A percentile compares a stretch with the other conserved stretches of the same genome.
Conservation (phyloP, 2,113 vertebrate species). For the Rhea americana region DNA sequence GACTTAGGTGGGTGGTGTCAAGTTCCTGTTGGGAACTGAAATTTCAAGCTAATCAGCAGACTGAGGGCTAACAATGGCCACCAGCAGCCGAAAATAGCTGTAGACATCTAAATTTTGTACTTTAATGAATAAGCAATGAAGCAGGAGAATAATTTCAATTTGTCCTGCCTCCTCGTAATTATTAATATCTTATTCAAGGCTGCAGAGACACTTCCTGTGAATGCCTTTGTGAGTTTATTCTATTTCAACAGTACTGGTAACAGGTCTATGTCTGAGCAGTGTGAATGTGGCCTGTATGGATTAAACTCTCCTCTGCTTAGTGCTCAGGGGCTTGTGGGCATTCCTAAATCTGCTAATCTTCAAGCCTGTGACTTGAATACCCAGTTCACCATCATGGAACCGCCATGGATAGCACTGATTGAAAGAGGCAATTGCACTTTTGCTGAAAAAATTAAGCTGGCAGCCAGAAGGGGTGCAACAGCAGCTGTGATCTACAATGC, state of each 20-base stretch:
- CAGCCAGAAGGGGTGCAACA: conserved; percentile 72
- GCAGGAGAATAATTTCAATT: not conserved
- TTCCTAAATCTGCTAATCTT: conserved; percentile 54
- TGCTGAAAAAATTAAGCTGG: conserved; percentile 83
- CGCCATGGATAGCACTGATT: conserved; percentile 86
- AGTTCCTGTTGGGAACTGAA: conserved; percentile 69
- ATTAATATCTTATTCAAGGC: conserved; percentile 15
- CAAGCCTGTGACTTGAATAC: conserved; percentile 72
- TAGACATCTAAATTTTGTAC: not conserved
- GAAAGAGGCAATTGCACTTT: conserved; percentile 90
- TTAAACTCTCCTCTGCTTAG: conserved; percentile 62
- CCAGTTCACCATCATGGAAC: conserved; percentile 24
- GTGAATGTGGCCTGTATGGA: conserved; percentile 73
- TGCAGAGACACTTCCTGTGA: not conserved
- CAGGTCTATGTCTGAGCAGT: conserved; percentile 27
- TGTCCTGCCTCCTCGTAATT: not conserved
- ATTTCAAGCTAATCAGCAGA: conserved; percentile 63
- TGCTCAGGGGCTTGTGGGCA: conserved; percentile 64
- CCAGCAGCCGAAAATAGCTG: not conserved
- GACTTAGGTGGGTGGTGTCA: conserved; percentile 63
- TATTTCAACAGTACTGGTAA: conserved; percentile 67
- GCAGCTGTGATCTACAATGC: conserved; percentile 88
- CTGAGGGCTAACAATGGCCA: not conserved
- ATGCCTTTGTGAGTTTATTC: conserved; percentile 61
- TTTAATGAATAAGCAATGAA: conserved; percentile 66